These are phyloP conservation scores for Orius laevigatus DNA, from an alignment of 1,140 invertebrate species.

Conservation along the genomic window DNA sequence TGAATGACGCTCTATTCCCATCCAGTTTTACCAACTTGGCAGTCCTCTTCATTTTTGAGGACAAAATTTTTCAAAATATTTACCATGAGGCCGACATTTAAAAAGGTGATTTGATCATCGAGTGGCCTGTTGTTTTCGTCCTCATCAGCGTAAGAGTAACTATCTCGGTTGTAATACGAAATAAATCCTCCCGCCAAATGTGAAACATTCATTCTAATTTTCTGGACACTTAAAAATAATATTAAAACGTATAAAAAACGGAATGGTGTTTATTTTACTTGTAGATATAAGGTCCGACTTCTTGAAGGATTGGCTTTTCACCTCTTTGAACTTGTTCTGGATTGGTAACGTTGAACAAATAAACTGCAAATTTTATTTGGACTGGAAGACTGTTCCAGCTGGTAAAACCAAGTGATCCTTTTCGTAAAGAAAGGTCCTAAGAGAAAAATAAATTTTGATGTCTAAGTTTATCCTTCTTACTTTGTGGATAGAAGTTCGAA, in stretches of 20 bases:
- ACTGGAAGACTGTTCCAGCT: slow-evolving; percentile 22
- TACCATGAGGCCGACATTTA: not conserved
- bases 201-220: not conserved
- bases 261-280: slow-evolving; percentile 6
- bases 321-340: slow-evolving; percentile 33
- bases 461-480: too few species aligned
- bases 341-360: slow-evolving; percentile 48
- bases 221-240: not conserved
- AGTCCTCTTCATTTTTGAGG: too few species aligned
- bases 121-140: not conserved
- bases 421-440: too few species aligned
- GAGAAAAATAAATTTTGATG: too few species aligned
- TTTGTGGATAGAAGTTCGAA: too few species aligned
- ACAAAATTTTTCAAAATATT: too few species aligned
- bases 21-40: too few species aligned
- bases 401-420: too few species aligned
- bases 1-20: too few species aligned
- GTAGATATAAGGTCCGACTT: slow-evolving; percentile 33
- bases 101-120: not conserved
- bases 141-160: not conserved
- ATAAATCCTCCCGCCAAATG: not conserved
- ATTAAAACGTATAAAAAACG: not conserved
- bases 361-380: slow-evolving; percentile 36
- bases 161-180: not conserved
- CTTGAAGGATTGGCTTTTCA: slow-evolving; percentile 28